A percentile compares a stretch with the other conserved stretches of the same genome.
Evolutionary conservation across 2,888 invertebrate genomes (phyloP).

Genomic region (Synergus laeviventris): DNA sequence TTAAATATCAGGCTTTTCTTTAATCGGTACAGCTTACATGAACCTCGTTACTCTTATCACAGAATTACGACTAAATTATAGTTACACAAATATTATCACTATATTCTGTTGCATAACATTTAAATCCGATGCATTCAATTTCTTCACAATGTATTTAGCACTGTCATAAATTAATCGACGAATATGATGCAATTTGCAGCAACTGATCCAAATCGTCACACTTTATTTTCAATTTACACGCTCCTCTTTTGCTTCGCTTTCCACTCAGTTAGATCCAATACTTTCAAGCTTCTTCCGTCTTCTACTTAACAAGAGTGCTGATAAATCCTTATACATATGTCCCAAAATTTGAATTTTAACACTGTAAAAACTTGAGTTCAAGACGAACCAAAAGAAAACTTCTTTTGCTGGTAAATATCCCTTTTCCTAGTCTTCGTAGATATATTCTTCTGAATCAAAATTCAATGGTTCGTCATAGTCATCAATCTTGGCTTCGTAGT

Average conservation of each 20-base stretch:
- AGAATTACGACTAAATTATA: constrained; percentile 15
- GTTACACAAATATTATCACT: constrained; percentile 7
- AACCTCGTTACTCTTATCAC: neutral
- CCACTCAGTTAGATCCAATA: neutral
- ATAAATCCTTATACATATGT: neutral
- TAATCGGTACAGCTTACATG: neutral
- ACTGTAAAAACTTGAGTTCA: neutral
- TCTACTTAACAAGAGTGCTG: neutral
- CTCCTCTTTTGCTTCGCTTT: neutral
- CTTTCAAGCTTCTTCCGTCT: neutral
- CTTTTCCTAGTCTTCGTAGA: neutral
- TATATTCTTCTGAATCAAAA: constrained; percentile 3
- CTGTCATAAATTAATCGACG: neutral
- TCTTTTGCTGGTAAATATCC: neutral
- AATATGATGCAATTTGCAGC: neutral
- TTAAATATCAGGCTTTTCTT: neutral
- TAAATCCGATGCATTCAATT: neutral
- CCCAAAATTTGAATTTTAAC: neutral
- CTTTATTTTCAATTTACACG: neutral
- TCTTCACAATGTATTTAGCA: neutral
- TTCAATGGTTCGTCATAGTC: constrained; percentile 5
- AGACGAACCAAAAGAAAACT: neutral
- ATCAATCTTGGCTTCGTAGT: neutral
- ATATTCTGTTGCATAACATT: neutral
- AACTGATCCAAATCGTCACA: neutral